A percentile compares a stretch with the other conserved stretches of the same genome.
Evolutionary conservation across 2,888 invertebrate genomes (phyloP).

Genomic region (Zaprionus lineosus): DNA sequence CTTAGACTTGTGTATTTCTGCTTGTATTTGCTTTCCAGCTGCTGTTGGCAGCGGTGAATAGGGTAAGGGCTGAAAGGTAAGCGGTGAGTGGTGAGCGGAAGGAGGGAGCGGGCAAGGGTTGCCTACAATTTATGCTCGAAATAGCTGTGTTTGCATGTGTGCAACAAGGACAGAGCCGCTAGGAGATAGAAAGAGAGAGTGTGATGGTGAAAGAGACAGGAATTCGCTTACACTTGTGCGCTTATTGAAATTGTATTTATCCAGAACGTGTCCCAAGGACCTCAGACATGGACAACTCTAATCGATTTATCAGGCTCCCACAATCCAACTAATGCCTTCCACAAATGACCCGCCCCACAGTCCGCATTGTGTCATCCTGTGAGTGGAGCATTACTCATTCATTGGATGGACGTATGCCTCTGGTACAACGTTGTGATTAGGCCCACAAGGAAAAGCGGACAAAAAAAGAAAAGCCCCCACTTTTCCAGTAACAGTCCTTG

Average conservation of each 20-base stretch:
- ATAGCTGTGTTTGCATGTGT: constrained; percentile 7
- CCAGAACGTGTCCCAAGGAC: constrained; percentile 11
- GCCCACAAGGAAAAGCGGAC: constrained; percentile 50
- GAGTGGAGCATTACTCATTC: constrained; percentile 58
- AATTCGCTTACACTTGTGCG: constrained; percentile 16
- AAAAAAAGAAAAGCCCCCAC: constrained; percentile 34
- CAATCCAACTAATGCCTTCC: constrained; percentile 40
- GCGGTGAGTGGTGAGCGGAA: not conserved
- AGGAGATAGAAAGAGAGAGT: not conserved
- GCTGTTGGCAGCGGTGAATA: constrained; percentile 3
- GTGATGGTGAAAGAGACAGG: not conserved
- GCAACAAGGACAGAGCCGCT: not conserved
- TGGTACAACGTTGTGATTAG: constrained; percentile 61
- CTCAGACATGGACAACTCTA: constrained; percentile 29
- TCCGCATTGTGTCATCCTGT: constrained; percentile 7
- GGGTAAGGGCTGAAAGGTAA: no score
- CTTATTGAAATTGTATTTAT: constrained; percentile 47
- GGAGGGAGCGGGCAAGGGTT: not conserved
- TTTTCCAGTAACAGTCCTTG: constrained; percentile 22
- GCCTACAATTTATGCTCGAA: constrained; percentile 19
- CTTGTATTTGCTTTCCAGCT: constrained; percentile 24
- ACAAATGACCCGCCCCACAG: constrained; percentile 7
- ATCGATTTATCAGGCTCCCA: constrained; percentile 62
- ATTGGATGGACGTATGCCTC: constrained; percentile 47
- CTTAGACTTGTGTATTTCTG: constrained; percentile 28